A percentile compares a stretch with the other conserved stretches of the same genome.
Conservation (phyloP, 1,140 invertebrate genomes). For the Halesus radiatus region DNA sequence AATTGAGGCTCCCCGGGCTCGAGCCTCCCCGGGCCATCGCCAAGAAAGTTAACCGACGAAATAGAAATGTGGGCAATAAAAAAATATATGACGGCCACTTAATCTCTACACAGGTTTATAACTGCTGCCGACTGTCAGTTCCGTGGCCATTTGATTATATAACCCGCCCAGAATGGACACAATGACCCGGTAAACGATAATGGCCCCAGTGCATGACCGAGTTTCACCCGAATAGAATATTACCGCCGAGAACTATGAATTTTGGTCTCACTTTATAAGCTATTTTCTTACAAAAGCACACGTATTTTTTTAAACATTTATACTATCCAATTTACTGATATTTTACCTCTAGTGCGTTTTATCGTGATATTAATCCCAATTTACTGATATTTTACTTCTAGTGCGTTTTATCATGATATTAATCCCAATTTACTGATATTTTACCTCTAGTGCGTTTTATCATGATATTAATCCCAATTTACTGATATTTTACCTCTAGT, state of each 20-base stretch:
- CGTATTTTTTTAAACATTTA: no score
- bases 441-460: no score
- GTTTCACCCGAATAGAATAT: conserved; percentile 7
- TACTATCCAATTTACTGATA: no score
- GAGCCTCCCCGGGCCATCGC: neutral
- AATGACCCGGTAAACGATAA: conserved; percentile 18
- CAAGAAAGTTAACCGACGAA: conserved; percentile 12
- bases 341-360: no score
- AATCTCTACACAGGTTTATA: conserved; percentile 18
- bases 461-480: no score
- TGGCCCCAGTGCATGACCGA: neutral
- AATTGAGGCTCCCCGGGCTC: neutral
- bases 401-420: no score
- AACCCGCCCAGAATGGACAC: neutral
- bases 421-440: no score
- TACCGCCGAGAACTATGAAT: conserved; percentile 12
- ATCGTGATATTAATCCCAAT: no score
- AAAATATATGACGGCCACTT: neutral
- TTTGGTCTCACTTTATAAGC: neutral
- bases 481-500: no score
- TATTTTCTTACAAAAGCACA: no score
- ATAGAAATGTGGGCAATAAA: conserved; percentile 13
- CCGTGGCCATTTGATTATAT: conserved; percentile 11
- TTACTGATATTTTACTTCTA: no score
- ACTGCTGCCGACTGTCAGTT: neutral